These are phyloP conservation scores for Apomyelois bistriatella DNA, from an alignment of 2,888 invertebrate species.

Conservation along the genomic window DNA sequence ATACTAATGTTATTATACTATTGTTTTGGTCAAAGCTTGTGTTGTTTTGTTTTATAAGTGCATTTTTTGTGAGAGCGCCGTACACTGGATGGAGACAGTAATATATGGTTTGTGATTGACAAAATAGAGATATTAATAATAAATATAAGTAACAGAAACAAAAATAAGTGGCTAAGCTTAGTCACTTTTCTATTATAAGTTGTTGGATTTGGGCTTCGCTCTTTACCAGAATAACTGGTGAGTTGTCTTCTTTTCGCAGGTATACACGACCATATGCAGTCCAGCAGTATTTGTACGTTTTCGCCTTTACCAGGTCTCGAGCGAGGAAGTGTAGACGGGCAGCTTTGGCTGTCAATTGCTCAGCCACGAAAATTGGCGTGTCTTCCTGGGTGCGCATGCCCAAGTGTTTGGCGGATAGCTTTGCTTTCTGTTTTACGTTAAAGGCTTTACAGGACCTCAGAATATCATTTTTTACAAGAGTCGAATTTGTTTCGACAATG, in stretches of 20 bases:
- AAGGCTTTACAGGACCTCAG: neutral
- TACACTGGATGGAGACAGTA: neutral
- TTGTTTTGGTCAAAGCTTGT: too few species aligned
- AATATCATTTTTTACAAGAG: constrained; percentile 2
- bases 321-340: neutral
- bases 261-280: neutral
- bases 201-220: neutral
- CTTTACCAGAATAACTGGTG: neutral
- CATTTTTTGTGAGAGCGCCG: too few species aligned
- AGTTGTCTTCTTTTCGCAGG: neutral
- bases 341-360: neutral
- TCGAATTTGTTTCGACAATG: neutral
- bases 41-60: too few species aligned
- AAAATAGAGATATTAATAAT: too few species aligned
- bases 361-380: neutral
- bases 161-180: neutral
- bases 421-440: constrained; percentile 3
- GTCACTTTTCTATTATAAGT: too few species aligned
- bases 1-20: too few species aligned
- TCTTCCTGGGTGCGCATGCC: neutral
- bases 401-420: constrained; percentile 7
- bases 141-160: too few species aligned
- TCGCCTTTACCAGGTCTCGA: neutral
- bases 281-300: neutral
- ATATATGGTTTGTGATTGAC: neutral